A percentile compares a stretch with the other conserved stretches of the same genome.
Conservation (phyloP, 2,888 invertebrate genomes). For the Mellilla xanthometata region DNA sequence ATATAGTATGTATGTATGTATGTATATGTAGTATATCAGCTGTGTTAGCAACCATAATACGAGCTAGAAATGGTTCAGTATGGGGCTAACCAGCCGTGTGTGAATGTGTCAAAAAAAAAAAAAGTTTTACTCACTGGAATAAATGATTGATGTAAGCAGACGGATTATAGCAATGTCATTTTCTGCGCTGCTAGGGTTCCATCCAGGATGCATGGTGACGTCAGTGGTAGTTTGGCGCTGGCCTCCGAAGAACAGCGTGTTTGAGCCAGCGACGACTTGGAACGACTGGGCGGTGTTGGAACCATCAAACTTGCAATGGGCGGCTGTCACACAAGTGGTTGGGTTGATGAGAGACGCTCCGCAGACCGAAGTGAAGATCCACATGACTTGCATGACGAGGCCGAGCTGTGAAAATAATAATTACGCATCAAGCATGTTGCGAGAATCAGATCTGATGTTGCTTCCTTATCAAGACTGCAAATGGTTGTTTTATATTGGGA, state of each 20-base stretch:
- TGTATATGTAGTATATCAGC: too few species aligned
- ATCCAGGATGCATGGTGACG: conserved; percentile 43
- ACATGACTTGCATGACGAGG: conserved; percentile 45
- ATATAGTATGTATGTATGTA: too few species aligned
- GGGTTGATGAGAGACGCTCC: conserved; percentile 47
- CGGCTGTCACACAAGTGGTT: conserved; percentile 47
- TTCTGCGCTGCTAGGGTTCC: conserved; percentile 37
- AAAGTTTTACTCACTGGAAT: conserved; percentile 36
- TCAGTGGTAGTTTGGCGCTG: conserved; percentile 35
- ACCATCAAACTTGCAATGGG: conserved; percentile 52
- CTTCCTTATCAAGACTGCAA: too few species aligned
- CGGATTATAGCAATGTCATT: conserved; percentile 51
- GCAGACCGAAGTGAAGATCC: conserved; percentile 50
- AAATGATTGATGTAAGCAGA: conserved; percentile 28
- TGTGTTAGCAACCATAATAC: too few species aligned
- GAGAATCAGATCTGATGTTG: too few species aligned
- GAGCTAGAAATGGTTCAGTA: too few species aligned
- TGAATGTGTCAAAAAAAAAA: too few species aligned
- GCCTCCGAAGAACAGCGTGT: conserved; percentile 50
- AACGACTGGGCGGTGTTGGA: conserved; percentile 37
- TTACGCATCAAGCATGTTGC: too few species aligned
- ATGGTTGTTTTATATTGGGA: not conserved
- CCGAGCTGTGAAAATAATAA: conserved; percentile 41
- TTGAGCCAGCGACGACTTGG: conserved; percentile 52
- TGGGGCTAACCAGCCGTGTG: too few species aligned